Percentiles rank a stretch among this genome's conserved stretches.
Conservation (phyloP, 2,888 invertebrate genomes). For the Agriopis aurantiaria region DNA sequence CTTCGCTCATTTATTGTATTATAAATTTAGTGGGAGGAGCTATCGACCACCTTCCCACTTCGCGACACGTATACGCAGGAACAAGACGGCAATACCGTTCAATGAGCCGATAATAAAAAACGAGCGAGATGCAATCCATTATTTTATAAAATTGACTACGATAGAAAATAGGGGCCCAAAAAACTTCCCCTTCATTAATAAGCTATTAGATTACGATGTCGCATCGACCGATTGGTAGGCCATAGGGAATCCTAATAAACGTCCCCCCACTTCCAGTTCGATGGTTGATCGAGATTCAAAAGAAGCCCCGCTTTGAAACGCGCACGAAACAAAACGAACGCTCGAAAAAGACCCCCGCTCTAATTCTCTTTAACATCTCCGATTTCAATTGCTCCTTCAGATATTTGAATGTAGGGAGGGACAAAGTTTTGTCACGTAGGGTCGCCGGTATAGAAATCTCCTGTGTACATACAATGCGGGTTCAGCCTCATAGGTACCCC, state of each 20-base stretch:
- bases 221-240: conserved; percentile 83
- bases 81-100: conserved; percentile 76
- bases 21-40: conserved; percentile 85
- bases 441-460: conserved; percentile 77
- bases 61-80: conserved; percentile 64
- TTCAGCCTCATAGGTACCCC: conserved; percentile 81
- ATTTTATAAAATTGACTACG: conserved; percentile 79
- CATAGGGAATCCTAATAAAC: conserved; percentile 84
- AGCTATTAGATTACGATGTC: conserved; percentile 86
- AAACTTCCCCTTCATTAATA: conserved; percentile 84
- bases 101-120: conserved; percentile 66
- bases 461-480: conserved; percentile 82
- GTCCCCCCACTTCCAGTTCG: conserved; percentile 84
- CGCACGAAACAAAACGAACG: conserved; percentile 82
- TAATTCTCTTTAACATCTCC: conserved; percentile 87
- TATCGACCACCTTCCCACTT: conserved; percentile 76
- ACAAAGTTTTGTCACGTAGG: conserved; percentile 85
- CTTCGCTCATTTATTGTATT: conserved; percentile 83
- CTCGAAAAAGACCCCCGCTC: conserved; percentile 83
- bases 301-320: conserved; percentile 82
- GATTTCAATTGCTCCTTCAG: conserved; percentile 87
- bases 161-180: conserved; percentile 83
- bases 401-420: conserved; percentile 86
- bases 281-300: conserved; percentile 85
- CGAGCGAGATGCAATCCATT: conserved; percentile 70